Base-by-base conservation (phyloP, 1,140 invertebrate genomes). In the Sitobion miscanthi region DNA sequence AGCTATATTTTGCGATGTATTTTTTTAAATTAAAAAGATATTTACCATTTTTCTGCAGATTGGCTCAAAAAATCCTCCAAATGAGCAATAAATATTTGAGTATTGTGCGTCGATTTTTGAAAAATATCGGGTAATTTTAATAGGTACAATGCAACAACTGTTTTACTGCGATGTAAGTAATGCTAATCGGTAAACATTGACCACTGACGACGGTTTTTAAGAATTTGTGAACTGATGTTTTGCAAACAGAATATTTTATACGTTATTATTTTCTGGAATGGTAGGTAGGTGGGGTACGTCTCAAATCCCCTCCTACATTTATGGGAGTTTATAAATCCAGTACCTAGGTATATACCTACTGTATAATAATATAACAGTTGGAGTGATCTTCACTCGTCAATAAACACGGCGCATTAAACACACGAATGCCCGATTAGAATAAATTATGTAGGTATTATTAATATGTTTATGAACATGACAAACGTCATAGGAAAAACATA, bases 401-500 rank as follows among this genome's bases (percentile, higher is more conserved):
- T 77, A 54, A 54, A 23, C 21, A 23, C 52, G 42, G 42, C 42
- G 52, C 52, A 54, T 54, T 54, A 17, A 77, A 77, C 30, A 17
- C 62, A 17, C 0, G 5, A n/a, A 77, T 77, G n/a, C 62, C 30
- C 14, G 30, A 35, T 77, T 23, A n/a, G 5, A 6, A 77, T 85
- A 45, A 85, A 23, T 11, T 85, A 85, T 35, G 3, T 85, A 85
- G 7, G 35, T 20, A 38, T 5, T 85, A 42, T 85, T 45, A 45
- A 42, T 83, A 30, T 45, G 45, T 45, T 45, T 85, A 42, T 85
- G 38, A 38, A 11, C 83, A 85, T 25, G 42, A 42, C 38, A 85
- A 42, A 85, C 83, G 83, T 85, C 83, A 85, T 42, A 8, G 83
- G 83, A 42, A 85, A 85, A 85, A 85, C 83, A 85, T 38, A 5